phyloP scores from a whole-genome alignment of 2,888 invertebrate genomes.

The Mystacides longicornis region DNA sequence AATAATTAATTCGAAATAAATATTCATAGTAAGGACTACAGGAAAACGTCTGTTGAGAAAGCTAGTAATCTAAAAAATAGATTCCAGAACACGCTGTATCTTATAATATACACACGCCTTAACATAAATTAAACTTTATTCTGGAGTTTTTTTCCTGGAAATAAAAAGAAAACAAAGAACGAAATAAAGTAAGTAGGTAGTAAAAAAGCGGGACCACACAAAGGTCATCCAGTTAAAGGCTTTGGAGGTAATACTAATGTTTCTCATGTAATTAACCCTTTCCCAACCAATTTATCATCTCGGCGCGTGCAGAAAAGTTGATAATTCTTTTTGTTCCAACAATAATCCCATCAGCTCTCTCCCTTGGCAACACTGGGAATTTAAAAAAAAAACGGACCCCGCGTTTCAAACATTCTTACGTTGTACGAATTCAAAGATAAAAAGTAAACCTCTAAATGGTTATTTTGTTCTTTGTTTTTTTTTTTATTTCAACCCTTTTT shows the following conservation, averaged over 20 bases:
- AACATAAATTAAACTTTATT: not conserved
- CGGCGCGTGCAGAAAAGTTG: not conserved
- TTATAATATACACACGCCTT: no score
- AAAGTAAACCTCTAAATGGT: no score
- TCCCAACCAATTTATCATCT: slow-evolving; percentile 1
- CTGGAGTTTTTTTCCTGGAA: not conserved
- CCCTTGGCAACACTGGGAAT: not conserved
- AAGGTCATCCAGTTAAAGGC: not conserved
- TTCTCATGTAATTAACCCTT: not conserved
- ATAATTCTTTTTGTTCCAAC: slow-evolving; percentile 2
- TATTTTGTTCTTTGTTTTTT: no score
- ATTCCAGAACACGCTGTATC: no score
- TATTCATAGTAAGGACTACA: no score
- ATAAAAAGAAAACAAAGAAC: not conserved
- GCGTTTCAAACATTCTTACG: no score
- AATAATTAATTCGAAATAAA: no score
- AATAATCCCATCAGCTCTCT: not conserved
- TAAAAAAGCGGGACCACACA: not conserved
- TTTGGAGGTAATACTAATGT: not conserved
- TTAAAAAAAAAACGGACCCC: no score
- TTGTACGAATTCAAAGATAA: no score
- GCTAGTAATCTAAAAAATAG: no score
- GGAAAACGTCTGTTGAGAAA: no score
- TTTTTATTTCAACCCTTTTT: no score
- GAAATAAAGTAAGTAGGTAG: not conserved